These are phyloP conservation scores for Helostoma temminkii DNA, from an alignment of 2,797 vertebrate genomes.

Conservation along the genomic window DNA sequence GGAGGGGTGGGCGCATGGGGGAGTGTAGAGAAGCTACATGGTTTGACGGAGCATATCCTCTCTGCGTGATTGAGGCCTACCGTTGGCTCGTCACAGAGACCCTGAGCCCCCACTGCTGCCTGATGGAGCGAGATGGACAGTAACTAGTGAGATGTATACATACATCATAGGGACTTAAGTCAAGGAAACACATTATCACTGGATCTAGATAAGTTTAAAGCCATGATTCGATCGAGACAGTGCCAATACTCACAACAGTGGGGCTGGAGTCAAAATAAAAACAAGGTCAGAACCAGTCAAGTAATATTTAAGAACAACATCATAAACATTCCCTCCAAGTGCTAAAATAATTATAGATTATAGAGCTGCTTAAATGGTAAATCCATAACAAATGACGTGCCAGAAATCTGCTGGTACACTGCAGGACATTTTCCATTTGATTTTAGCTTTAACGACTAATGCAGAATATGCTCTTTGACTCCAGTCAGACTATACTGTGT, in stretches of 20 bases:
- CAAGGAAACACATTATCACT: background rate
- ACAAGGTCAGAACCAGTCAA: slow-evolving; percentile 8
- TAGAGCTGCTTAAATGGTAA: background rate
- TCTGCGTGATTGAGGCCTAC: slow-evolving; percentile 45
- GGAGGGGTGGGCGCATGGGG: slow-evolving; percentile 38
- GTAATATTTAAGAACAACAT: background rate
- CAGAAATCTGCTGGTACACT: background rate
- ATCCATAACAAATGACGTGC: background rate
- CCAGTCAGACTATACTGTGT: background rate
- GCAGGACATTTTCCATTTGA: background rate
- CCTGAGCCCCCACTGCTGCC: slow-evolving; percentile 29
- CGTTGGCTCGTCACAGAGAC: slow-evolving; percentile 35
- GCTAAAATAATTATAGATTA: background rate
- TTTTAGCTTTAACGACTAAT: no score
- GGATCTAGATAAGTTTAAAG: no score
- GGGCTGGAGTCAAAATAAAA: background rate
- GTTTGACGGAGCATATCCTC: slow-evolving; percentile 66
- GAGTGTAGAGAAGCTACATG: slow-evolving; percentile 43
- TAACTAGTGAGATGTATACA: slow-evolving; percentile 3
- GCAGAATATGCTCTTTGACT: slow-evolving; percentile 9
- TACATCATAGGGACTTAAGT: slow-evolving; percentile 1
- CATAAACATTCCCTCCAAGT: background rate
- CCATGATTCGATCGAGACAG: background rate
- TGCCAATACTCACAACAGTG: background rate
- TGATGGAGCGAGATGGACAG: slow-evolving; percentile 38